Evolutionary conservation across 2,797 vertebrate species (phyloP).

Genomic region (Clarias platycephalus): DNA sequence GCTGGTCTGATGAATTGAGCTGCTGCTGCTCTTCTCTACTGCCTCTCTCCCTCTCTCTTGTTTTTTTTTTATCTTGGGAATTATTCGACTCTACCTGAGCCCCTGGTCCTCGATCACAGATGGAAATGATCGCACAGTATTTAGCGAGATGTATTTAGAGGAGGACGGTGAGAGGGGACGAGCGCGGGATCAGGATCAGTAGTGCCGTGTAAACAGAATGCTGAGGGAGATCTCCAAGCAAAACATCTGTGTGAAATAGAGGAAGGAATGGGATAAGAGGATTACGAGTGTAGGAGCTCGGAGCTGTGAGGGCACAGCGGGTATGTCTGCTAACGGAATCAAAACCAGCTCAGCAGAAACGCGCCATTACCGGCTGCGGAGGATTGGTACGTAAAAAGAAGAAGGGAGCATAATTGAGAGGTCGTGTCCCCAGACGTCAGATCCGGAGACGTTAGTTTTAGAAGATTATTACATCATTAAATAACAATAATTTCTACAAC

Average conservation of each 20-base stretch:
- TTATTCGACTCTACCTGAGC: slow-evolving; percentile 62
- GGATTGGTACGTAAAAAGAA: background rate
- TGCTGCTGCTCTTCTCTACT: slow-evolving; percentile 17
- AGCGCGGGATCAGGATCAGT: slow-evolving; percentile 30
- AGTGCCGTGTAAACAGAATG: slow-evolving; percentile 41
- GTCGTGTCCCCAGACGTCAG: background rate
- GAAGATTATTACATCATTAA: too few relatives aligned
- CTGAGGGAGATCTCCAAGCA: slow-evolving; percentile 34
- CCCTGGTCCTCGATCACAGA: slow-evolving; percentile 57
- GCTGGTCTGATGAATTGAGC: background rate
- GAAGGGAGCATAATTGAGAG: background rate
- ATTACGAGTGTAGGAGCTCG: slow-evolving; percentile 28
- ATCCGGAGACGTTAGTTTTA: background rate
- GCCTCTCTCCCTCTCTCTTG: background rate
- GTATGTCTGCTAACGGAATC: background rate
- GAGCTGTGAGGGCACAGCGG: background rate
- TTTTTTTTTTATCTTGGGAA: slow-evolving; percentile 35
- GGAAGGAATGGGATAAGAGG: slow-evolving; percentile 42
- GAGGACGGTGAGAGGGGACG: slow-evolving; percentile 46
- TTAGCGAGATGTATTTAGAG: slow-evolving; percentile 53
- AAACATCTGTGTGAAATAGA: slow-evolving; percentile 47
- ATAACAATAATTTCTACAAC: background rate
- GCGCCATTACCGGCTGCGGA: background rate
- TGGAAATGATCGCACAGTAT: slow-evolving; percentile 63
- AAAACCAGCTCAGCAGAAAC: slow-evolving; percentile 4